Conservation (phyloP, 2,888 invertebrate species). For the Lacanobia wlatinum region DNA sequence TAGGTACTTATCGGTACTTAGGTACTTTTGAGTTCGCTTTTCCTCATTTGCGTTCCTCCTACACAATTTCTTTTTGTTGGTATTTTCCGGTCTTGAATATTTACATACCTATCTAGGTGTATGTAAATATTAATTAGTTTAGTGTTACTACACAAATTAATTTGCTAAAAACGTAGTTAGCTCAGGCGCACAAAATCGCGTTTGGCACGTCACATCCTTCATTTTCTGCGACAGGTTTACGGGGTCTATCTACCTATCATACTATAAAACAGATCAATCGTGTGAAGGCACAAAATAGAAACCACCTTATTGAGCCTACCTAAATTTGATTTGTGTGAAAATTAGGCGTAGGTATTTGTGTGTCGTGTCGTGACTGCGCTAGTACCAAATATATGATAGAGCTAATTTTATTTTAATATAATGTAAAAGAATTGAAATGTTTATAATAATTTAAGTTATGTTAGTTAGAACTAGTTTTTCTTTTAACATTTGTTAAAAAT, state of each 20-base stretch:
- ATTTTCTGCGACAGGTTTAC: neutral
- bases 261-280: neutral
- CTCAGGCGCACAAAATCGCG: too few relatives aligned
- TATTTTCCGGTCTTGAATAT: neutral
- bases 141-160: slow-evolving; percentile 1
- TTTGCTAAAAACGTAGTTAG: neutral
- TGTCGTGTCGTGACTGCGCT: neutral
- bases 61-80: neutral
- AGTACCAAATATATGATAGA: too few relatives aligned
- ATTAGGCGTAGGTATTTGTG: neutral
- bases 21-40: too few relatives aligned
- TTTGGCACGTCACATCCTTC: neutral
- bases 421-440: too few relatives aligned
- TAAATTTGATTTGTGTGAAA: neutral
- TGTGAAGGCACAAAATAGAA: neutral
- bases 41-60: neutral
- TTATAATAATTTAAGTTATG: too few relatives aligned
- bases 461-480: too few relatives aligned
- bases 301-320: neutral
- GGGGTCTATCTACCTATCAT: neutral
- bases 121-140: neutral
- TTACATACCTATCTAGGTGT: neutral
- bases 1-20: too few relatives aligned
- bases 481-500: too few relatives aligned
- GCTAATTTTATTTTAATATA: too few relatives aligned